Evolutionary conservation across 1,140 invertebrate genomes (phyloP).

Genomic region (Drosophila sp.): DNA sequence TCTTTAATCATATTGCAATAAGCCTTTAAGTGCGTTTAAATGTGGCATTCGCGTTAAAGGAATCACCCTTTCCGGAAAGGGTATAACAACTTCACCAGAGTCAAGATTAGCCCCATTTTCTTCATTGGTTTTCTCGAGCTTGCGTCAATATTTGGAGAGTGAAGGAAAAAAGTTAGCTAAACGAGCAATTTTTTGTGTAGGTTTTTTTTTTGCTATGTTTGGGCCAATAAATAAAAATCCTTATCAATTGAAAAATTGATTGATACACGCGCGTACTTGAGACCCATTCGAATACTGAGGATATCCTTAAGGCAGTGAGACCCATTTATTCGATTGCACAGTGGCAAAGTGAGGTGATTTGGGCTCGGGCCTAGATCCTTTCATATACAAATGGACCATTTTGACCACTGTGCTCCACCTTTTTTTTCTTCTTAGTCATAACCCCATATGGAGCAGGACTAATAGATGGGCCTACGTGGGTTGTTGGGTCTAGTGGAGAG

Average conservation of each 20-base stretch:
- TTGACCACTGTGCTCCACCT: background rate
- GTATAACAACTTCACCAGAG: background rate
- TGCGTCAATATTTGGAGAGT: constrained; percentile 62
- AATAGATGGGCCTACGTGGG: constrained; percentile 19
- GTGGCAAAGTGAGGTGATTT: background rate
- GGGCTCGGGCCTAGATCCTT: background rate
- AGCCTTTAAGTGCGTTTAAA: no score
- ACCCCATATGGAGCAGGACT: constrained; percentile 37
- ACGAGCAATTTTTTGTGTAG: constrained; percentile 42
- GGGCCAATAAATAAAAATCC: constrained; percentile 72
- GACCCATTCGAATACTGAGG: constrained; percentile 12
- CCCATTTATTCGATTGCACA: constrained; percentile 9
- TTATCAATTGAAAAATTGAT: constrained; percentile 82
- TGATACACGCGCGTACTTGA: constrained; percentile 67
- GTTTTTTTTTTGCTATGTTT: constrained; percentile 32
- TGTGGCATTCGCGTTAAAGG: no score
- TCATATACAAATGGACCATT: background rate
- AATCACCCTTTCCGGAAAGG: background rate
- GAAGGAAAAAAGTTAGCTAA: constrained; percentile 16
- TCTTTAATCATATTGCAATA: no score
- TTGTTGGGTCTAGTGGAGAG: background rate
- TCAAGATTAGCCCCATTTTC: background rate
- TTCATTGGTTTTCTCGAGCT: constrained; percentile 15
- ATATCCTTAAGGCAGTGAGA: constrained; percentile 8
- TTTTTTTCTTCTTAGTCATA: constrained; percentile 22